Percentiles rank a stretch among this genome's conserved stretches.
These are phyloP conservation scores for Prorops nasuta DNA, from an alignment of 1,140 invertebrate genomes.

Conservation along the genomic window DNA sequence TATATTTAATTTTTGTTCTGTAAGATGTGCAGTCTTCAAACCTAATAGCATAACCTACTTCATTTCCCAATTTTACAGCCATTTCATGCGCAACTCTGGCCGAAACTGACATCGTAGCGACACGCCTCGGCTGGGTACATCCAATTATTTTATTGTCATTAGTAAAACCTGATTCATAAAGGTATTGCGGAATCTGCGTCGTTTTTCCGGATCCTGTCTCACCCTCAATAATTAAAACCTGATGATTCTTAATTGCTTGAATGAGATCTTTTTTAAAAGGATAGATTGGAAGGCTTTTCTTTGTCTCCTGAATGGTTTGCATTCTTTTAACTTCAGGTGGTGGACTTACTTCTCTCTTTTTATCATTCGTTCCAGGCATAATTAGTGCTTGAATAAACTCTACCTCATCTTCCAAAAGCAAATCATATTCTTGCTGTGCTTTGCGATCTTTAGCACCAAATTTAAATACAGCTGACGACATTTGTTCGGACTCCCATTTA, in stretches of 20 bases:
- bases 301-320: slow-evolving; percentile 83
- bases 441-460: slow-evolving; percentile 92
- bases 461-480: slow-evolving; percentile 86
- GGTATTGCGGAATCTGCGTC: slow-evolving; percentile 97
- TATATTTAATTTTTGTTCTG: slow-evolving; percentile 97
- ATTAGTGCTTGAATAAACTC: slow-evolving; percentile 94
- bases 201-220: slow-evolving; percentile 99
- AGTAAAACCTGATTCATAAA: slow-evolving; percentile 88
- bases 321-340: slow-evolving; percentile 73
- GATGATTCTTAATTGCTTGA: slow-evolving; percentile 83
- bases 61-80: slow-evolving; percentile 96
- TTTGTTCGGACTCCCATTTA: slow-evolving; percentile 98
- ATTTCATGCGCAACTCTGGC: slow-evolving; percentile 99
- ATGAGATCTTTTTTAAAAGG: slow-evolving; percentile 89
- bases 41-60: slow-evolving; percentile 98
- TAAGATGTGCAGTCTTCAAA: slow-evolving; percentile 99
- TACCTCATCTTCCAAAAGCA: slow-evolving; percentile 93
- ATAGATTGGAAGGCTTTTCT: slow-evolving; percentile 91
- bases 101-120: slow-evolving; percentile 99
- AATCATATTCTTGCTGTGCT: slow-evolving; percentile 84
- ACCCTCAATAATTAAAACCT: slow-evolving; percentile 95
- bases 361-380: slow-evolving; percentile 75
- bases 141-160: slow-evolving; percentile 78
- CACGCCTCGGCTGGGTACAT: slow-evolving; percentile 80
- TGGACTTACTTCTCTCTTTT: slow-evolving; percentile 61